A percentile compares a stretch with the other conserved stretches of the same genome.
Evolutionary conservation across 2,888 invertebrate genomes (phyloP).

Genomic region (Metellina segmentata): DNA sequence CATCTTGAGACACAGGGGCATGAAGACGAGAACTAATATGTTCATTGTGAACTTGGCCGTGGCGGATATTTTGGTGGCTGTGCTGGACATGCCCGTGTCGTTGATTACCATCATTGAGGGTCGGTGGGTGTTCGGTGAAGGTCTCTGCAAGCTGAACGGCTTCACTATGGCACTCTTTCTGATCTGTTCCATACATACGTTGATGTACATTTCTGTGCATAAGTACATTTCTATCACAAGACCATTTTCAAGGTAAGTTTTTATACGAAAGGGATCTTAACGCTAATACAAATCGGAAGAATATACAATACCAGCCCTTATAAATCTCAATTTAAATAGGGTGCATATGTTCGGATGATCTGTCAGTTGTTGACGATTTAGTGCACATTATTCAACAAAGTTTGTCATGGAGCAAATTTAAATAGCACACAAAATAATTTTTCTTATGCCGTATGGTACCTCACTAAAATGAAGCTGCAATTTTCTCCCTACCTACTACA

Average conservation of each 20-base stretch:
- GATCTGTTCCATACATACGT: slow-evolving; percentile 82
- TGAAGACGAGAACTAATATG: slow-evolving; percentile 82
- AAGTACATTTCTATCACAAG: slow-evolving; percentile 82
- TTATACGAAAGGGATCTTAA: not conserved
- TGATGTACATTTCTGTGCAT: slow-evolving; percentile 82
- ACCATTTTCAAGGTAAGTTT: slow-evolving; percentile 79
- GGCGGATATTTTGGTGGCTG: slow-evolving; percentile 81
- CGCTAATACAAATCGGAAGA: not conserved
- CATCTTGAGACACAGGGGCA: slow-evolving; percentile 81
- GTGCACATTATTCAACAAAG: too few relatives aligned
- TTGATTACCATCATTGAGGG: slow-evolving; percentile 81
- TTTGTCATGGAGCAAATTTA: too few relatives aligned
- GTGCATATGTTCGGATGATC: too few relatives aligned
- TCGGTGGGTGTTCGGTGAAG: slow-evolving; percentile 80
- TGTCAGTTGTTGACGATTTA: too few relatives aligned
- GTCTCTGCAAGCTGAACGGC: slow-evolving; percentile 81
- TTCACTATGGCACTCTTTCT: slow-evolving; percentile 81
- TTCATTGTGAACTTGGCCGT: slow-evolving; percentile 82
- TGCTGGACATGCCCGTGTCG: slow-evolving; percentile 81
- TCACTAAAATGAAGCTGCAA: too few relatives aligned
- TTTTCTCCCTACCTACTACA: too few relatives aligned
- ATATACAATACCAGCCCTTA: not conserved
- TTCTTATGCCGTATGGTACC: too few relatives aligned
- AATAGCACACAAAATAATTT: too few relatives aligned
- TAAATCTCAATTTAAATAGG: too few relatives aligned